Base-by-base conservation (phyloP, 2,888 invertebrate species). In the Trichopoda pennipes region DNA sequence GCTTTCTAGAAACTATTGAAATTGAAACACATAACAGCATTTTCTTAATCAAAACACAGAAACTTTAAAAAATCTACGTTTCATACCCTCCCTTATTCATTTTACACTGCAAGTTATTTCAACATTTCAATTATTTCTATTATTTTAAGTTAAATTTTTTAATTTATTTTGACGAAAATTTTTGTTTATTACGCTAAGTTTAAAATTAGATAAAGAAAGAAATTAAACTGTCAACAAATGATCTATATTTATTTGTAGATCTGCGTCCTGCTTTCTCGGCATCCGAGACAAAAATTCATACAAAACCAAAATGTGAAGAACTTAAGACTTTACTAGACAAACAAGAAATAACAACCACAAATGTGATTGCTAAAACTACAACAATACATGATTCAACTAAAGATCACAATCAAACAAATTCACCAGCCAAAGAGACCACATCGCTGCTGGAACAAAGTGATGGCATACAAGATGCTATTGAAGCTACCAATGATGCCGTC, bases 201-300 rank as follows among this genome's bases (percentile, higher is more conserved):
- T 56, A 1, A 63, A 58, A 64, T 42, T 32, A 58, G 42, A 49
- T n/a, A 49, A 14, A 35, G 56, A 53, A 12, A 38, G 35, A 55
- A 80, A 49, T 55, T 69, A 64, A 75, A 76, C 44, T 60, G 28
- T 51, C 70, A 76, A 84, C 84, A 85, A 85, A 84, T 87, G 89
- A 89, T 89, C 88, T 89, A 89, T 89, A 87, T 90, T 89, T 90
- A 88, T 88, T 91, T 91, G 90, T 91, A 91, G 91, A 91, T 91
- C 90, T 89, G 86, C 90, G 91, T 90, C 91, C 91, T 91, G 91
- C 91, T 91, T 91, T 91, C 91, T 91, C 91, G 90, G 91, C 90
- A 87, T 89, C 91, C 85, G 88, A 88, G 87, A 87, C 89, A 86
- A 90, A 90, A 90, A 87, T 90, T 85, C 88, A 89, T 85, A 85